Evolutionary conservation across 2,888 invertebrate genomes (phyloP).

Genomic region (Dicyrtoma fusca): DNA sequence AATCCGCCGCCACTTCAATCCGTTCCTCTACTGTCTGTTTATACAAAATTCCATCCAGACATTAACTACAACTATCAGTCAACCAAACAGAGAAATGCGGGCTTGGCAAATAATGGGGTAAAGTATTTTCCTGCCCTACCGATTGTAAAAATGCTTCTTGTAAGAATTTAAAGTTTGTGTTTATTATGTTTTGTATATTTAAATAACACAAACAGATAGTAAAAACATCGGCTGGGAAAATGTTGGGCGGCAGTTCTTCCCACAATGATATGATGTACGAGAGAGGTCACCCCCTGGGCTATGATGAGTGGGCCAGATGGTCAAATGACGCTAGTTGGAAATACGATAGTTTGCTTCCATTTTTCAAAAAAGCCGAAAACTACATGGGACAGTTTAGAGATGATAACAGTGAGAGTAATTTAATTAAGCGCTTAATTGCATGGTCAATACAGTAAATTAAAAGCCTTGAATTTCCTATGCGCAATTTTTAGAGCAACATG

Average conservation of each 20-base stretch:
- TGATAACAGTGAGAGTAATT: not conserved
- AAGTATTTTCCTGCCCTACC: too few relatives aligned
- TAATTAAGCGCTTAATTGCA: not conserved
- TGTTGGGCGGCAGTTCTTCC: not conserved
- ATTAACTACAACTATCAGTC: not conserved
- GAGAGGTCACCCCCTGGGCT: not conserved
- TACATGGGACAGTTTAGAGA: conserved; percentile 10
- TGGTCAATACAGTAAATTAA: too few relatives aligned
- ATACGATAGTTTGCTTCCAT: conserved; percentile 1
- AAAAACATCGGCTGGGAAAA: not conserved
- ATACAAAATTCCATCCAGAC: not conserved
- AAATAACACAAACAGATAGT: not conserved
- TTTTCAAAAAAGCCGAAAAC: conserved; percentile 9
- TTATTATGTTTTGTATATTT: conserved; percentile 1
- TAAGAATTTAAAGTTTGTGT: too few relatives aligned
- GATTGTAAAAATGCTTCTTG: too few relatives aligned
- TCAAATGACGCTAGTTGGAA: not conserved
- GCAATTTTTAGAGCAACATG: not conserved
- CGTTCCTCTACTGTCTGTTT: not conserved
- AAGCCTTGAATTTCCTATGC: not conserved
- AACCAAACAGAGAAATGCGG: not conserved
- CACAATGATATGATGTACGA: conserved; percentile 7
- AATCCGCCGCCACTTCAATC: not conserved
- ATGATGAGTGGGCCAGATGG: conserved; percentile 16
- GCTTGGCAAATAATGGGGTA: not conserved